phyloP scores from a whole-genome alignment of 1,140 invertebrate species.

The Steinernema feltiae region DNA sequence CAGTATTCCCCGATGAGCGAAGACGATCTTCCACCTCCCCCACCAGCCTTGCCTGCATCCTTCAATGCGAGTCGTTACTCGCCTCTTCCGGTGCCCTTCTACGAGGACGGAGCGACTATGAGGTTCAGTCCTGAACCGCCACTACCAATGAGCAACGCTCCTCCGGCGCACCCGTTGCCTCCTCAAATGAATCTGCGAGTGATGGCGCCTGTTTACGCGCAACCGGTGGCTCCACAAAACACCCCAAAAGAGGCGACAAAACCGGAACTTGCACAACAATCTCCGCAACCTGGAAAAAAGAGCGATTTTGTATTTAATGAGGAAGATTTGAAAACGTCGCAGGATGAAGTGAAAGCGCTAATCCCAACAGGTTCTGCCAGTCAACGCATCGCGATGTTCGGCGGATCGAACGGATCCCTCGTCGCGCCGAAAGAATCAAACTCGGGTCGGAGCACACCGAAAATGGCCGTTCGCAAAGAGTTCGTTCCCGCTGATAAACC shows the following conservation, averaged over 20 bases:
- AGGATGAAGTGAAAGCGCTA: background rate
- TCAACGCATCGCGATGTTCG: background rate
- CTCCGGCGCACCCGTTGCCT: background rate
- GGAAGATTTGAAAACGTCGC: background rate
- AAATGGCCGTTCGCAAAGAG: background rate
- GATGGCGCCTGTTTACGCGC: slow-evolving; percentile 10
- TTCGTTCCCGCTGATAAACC: background rate
- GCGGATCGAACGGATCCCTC: background rate
- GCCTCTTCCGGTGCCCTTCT: background rate
- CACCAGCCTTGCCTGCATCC: background rate
- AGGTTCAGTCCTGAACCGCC: slow-evolving; percentile 4
- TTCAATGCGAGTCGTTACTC: background rate
- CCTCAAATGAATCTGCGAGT: background rate
- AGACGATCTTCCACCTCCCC: background rate
- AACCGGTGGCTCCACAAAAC: background rate
- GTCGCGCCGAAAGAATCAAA: background rate
- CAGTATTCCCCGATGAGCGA: slow-evolving; percentile 5
- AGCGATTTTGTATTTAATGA: slow-evolving; percentile 9
- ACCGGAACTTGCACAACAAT: background rate
- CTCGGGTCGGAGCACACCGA: background rate
- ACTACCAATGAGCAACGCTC: background rate
- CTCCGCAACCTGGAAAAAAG: background rate
- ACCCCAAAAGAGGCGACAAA: background rate
- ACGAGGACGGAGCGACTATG: background rate
- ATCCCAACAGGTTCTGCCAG: background rate